Evolutionary conservation across 2,797 vertebrate genomes (phyloP).

Genomic region (Syncerus caffer): DNA sequence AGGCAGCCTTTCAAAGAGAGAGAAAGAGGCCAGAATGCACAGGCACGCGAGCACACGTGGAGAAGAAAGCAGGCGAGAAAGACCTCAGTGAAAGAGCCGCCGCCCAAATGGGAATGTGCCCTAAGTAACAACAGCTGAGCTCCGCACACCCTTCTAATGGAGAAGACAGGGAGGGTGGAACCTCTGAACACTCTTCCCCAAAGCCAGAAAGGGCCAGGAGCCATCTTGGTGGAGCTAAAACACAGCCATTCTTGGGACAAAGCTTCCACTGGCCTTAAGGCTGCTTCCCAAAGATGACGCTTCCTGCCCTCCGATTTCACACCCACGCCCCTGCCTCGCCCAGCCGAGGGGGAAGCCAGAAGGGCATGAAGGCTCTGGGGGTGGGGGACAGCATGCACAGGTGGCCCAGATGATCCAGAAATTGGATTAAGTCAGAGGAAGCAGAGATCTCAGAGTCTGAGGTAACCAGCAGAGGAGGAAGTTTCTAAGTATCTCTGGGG

Average conservation of each 20-base stretch:
- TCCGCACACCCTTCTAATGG: not conserved
- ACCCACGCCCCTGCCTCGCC: not conserved
- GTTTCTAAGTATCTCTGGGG: not conserved
- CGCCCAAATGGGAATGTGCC: not conserved
- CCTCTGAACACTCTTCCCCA: not conserved
- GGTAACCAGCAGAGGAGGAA: not conserved
- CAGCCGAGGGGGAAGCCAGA: not conserved
- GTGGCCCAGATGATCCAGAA: not conserved
- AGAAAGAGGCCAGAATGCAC: not conserved
- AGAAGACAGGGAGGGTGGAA: not conserved
- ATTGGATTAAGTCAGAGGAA: not conserved
- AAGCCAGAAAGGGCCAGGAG: not conserved
- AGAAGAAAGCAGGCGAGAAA: not conserved
- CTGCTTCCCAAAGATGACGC: not conserved
- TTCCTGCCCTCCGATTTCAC: not conserved
- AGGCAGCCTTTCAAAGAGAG: conserved; percentile 37
- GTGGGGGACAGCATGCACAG: not conserved
- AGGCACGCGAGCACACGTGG: accelerated
- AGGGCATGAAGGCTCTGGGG: not conserved
- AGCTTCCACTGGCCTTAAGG: not conserved
- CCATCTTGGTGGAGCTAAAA: not conserved
- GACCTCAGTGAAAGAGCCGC: no score
- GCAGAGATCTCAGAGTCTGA: not conserved
- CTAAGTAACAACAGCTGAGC: not conserved
- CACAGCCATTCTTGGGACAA: not conserved